Evolutionary conservation across 2,888 invertebrate species (phyloP).

Genomic region (Chrysodeixis includens): DNA sequence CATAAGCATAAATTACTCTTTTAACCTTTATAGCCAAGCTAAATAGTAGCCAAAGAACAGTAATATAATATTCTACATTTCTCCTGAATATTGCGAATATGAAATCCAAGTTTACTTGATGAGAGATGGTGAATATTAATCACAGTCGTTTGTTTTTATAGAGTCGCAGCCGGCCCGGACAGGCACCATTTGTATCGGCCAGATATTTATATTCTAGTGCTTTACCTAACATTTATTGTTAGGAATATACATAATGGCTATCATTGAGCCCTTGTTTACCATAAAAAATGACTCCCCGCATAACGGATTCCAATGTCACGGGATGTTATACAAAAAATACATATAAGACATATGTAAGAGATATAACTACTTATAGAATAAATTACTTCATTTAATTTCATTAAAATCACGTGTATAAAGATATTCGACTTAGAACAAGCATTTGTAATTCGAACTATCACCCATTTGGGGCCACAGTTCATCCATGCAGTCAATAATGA

Average conservation of each 20-base stretch:
- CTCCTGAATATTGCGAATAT: conserved; percentile 17
- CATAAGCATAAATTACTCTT: neutral
- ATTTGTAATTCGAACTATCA: too few species aligned
- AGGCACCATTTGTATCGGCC: conserved; percentile 29
- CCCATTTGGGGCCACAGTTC: too few species aligned
- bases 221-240: neutral
- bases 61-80: conserved; percentile 9
- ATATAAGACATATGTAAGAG: too few species aligned
- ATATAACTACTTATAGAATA: too few species aligned
- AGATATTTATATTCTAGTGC: conserved; percentile 26
- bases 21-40: neutral
- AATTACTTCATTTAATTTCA: too few species aligned
- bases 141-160: conserved; percentile 48
- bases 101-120: conserved; percentile 19
- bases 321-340: too few species aligned
- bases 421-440: too few species aligned
- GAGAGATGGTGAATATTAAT: conserved; percentile 45
- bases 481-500: too few species aligned
- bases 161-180: conserved; percentile 37
- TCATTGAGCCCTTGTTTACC: neutral
- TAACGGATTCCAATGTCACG: too few species aligned
- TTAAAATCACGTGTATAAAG: too few species aligned
- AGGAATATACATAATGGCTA: neutral
- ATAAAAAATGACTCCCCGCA: neutral
- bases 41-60: conserved; percentile 6